Evolutionary conservation across 2,797 vertebrate species (phyloP), one percentile per base, ranked within the genome.

Genomic region (Arctocebus calabarensis): DNA sequence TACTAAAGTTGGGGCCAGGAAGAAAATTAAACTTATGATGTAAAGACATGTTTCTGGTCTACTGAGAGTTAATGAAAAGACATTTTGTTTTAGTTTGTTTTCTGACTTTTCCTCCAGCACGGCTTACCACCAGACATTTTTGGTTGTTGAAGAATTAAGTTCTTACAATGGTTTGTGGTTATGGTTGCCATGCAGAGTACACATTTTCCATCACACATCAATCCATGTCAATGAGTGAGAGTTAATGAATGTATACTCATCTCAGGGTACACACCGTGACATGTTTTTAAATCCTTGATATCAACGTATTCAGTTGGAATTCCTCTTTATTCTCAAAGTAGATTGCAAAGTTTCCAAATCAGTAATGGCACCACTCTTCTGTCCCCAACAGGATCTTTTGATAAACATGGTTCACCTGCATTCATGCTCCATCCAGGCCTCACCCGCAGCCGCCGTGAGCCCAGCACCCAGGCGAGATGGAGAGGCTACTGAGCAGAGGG

Each of bases 161-260:
- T 64, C 64, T 57, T 66, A 20, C 52, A 62, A 0, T 57, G 70
- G 86, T 37, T 37, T 37, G 3, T 3, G 27, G 13, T 32, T 77
- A 37, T 10, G 29, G 3, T 8, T 64, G 40, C 23, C 14, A 10
- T 9, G 5, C 62, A 40, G 57, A 27, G 32, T 9, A 23, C 2
- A 25, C 10, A 1, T 48, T 59, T 78, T 57, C 57, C 17, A 55
- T 74, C 7, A 0, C 0, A 20, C 22, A 11, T 61, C 1, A 0
- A 20, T 19, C 55, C 45, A 3, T 11, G 75, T 94, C 45, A 74
- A 84, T 12, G 40, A 71, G n/a, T 20, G 25, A 52, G 16, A 40
- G 25, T 17, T 59, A 57, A 10, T 7, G 68, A 81, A 25, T 37
- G 29, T 1, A 11, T 0, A 19, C 11, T 5, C 59, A 83, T 74